Percentiles rank a stretch among this genome's conserved stretches.
Conservation (phyloP, 2,888 invertebrate genomes). For the Acholoe squamosa region DNA sequence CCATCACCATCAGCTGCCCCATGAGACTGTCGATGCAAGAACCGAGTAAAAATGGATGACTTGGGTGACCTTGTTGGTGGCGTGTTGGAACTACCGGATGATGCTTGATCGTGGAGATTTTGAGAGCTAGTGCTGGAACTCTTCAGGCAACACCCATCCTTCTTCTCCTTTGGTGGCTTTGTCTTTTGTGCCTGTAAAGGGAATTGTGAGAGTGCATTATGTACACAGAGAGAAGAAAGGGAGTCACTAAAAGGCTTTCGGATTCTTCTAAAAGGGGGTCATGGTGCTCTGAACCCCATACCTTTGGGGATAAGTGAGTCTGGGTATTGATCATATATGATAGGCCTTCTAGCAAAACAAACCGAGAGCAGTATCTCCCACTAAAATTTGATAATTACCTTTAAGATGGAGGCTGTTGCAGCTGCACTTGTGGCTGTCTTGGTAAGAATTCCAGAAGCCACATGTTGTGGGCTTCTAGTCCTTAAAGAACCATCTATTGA, state of each 20-base stretch:
- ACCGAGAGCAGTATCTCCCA: too few species aligned
- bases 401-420: not conserved
- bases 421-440: not conserved
- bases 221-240: too few species aligned
- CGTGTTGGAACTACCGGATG: not conserved
- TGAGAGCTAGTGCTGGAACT: conserved; percentile 48
- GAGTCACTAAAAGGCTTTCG: too few species aligned
- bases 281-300: too few species aligned
- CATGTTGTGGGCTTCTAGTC: not conserved
- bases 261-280: too few species aligned
- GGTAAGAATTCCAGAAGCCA: not conserved
- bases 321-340: too few species aligned
- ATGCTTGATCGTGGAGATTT: not conserved
- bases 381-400: too few species aligned
- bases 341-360: too few species aligned
- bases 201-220: not conserved
- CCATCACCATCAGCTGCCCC: not conserved
- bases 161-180: conserved; percentile 21
- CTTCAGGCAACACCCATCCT: conserved; percentile 30
- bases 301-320: too few species aligned
- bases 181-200: not conserved
- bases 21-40: conserved; percentile 4
- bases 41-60: conserved; percentile 39
- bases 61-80: conserved; percentile 3
- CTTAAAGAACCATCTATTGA: not conserved